Percentiles rank a stretch among this genome's conserved stretches.
Evolutionary conservation across 2,888 invertebrate genomes (phyloP).

Genomic region (Merodon equestris): DNA sequence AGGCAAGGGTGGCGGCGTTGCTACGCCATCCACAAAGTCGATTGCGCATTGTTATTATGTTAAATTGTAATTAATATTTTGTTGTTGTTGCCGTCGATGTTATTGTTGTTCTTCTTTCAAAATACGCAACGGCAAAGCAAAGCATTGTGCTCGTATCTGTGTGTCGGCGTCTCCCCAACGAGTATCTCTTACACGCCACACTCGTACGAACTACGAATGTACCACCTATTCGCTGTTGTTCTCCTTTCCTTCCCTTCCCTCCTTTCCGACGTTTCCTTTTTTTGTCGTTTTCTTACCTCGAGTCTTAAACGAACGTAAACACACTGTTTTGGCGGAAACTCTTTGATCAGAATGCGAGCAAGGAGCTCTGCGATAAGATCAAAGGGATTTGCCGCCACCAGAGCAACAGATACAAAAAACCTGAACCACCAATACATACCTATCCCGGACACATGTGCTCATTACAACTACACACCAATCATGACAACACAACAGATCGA

Average conservation of each 20-base stretch:
- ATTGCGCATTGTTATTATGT: conserved; percentile 66
- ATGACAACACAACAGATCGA: conserved; percentile 51
- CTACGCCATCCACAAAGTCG: conserved; percentile 26
- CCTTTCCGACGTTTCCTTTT: no score
- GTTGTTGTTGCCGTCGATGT: neutral
- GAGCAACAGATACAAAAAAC: conserved; percentile 68
- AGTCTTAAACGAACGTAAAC: conserved; percentile 71
- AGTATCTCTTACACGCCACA: conserved; percentile 33
- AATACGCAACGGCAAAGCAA: no score
- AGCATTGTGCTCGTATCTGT: conserved; percentile 54
- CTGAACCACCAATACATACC: conserved; percentile 21
- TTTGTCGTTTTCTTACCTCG: conserved; percentile 52
- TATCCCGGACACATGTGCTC: no score
- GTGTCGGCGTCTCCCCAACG: conserved; percentile 54
- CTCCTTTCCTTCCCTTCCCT: conserved; percentile 67
- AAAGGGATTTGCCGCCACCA: conserved; percentile 77
- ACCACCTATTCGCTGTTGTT: conserved; percentile 22
- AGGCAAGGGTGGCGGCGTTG: conserved; percentile 41
- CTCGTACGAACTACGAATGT: conserved; percentile 27
- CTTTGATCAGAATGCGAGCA: conserved; percentile 80
- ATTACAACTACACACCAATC: conserved; percentile 38
- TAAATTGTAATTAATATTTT: conserved; percentile 66
- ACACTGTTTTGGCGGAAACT: conserved; percentile 78
- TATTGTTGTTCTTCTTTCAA: conserved; percentile 10
- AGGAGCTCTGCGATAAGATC: conserved; percentile 79